Evolutionary conservation across 2,888 invertebrate genomes (phyloP).

Genomic region (Oscheius sp.): DNA sequence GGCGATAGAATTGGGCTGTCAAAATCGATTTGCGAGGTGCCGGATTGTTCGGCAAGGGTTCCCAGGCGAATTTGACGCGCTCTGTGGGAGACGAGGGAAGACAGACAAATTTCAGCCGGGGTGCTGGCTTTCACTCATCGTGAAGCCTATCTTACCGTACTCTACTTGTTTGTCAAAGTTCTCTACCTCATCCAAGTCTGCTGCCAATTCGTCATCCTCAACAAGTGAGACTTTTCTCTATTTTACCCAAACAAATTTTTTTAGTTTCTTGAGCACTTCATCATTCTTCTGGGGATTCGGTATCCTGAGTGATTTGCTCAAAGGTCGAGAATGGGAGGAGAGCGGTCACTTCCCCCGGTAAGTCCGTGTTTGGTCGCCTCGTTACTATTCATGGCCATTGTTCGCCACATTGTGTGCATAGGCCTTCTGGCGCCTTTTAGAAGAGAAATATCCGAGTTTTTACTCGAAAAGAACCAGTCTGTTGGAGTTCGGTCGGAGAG

Average conservation of each 20-base stretch:
- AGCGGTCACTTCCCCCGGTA: constrained; percentile 73
- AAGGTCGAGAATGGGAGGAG: constrained; percentile 71
- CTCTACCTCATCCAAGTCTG: constrained; percentile 71
- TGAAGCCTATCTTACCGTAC: constrained; percentile 70
- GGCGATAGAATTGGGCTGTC: constrained; percentile 2
- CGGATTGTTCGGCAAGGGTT: not conserved
- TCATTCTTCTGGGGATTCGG: constrained; percentile 73
- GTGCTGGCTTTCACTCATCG: constrained; percentile 58
- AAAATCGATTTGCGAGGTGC: not conserved
- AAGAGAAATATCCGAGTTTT: not conserved
- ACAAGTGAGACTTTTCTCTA: constrained; percentile 54
- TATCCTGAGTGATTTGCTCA: constrained; percentile 71
- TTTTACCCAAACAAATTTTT: constrained; percentile 9
- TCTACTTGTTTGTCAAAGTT: constrained; percentile 72
- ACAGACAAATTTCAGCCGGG: constrained; percentile 41
- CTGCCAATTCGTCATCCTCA: constrained; percentile 73
- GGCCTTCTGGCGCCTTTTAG: too few species aligned
- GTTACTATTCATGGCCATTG: constrained; percentile 10
- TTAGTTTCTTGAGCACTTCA: constrained; percentile 72
- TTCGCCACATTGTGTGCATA: not conserved
- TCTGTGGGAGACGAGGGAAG: not conserved
- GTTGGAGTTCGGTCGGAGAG: constrained; percentile 1
- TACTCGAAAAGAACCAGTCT: not conserved
- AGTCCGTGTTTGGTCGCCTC: not conserved
- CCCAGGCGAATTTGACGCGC: not conserved